phyloP scores from a whole-genome alignment of 2,888 invertebrate genomes.

The Spatulosminthurus flaviceps region DNA sequence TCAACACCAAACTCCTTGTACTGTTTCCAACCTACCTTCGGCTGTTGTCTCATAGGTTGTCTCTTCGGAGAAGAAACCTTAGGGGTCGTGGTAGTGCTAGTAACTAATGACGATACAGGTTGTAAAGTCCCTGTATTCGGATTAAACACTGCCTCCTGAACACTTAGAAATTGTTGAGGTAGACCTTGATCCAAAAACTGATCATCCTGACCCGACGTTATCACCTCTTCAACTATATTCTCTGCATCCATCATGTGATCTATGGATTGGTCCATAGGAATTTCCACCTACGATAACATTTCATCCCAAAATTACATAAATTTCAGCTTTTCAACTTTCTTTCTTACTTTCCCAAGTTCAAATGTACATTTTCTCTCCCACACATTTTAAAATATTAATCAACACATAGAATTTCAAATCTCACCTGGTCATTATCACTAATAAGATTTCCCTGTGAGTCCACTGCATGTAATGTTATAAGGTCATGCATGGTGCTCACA shows the following conservation, averaged over 20 bases:
- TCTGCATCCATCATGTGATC: constrained; percentile 61
- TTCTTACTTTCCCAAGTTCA: too few species aligned
- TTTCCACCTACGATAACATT: constrained; percentile 49
- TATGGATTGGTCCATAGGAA: constrained; percentile 57
- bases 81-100: constrained; percentile 32
- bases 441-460: constrained; percentile 61
- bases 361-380: background rate
- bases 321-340: too few species aligned
- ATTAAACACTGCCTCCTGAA: constrained; percentile 61
- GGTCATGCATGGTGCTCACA: constrained; percentile 58
- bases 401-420: background rate
- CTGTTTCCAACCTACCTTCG: background rate
- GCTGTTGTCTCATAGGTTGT: constrained; percentile 22
- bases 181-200: constrained; percentile 40
- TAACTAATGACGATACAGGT: constrained; percentile 49
- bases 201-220: constrained; percentile 44
- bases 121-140: constrained; percentile 61
- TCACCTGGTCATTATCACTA: constrained; percentile 51
- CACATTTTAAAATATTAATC: too few species aligned
- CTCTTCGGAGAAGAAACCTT: constrained; percentile 15
- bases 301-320: background rate
- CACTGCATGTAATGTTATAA: constrained; percentile 61
- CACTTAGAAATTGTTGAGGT: constrained; percentile 57
- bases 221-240: constrained; percentile 62
- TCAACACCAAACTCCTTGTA: background rate